phyloP scores from a whole-genome alignment of 1,140 invertebrate species.

The Brachionus plicatilis region DNA sequence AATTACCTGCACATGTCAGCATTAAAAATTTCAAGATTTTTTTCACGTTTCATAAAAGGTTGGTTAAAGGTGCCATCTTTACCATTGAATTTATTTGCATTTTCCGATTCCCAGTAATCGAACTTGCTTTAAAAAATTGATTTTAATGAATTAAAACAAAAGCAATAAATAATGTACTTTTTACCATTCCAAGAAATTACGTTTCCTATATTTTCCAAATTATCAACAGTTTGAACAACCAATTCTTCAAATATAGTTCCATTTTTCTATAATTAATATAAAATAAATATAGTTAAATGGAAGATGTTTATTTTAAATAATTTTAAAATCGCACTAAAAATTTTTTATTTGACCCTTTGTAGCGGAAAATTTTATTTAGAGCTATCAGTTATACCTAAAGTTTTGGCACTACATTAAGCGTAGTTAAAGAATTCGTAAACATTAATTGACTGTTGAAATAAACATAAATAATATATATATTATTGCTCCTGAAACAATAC shows the following conservation, averaged over 20 bases:
- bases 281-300: neutral
- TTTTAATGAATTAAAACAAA: neutral
- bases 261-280: conserved; percentile 9
- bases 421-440: too few species aligned
- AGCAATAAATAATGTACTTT: neutral
- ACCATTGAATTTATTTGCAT: neutral
- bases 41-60: neutral
- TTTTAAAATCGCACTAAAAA: too few species aligned
- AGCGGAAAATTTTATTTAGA: too few species aligned
- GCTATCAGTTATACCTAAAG: too few species aligned
- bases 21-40: neutral
- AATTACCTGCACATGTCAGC: conserved; percentile 16
- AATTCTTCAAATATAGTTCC: neutral
- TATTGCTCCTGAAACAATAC: too few species aligned
- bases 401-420: too few species aligned
- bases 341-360: too few species aligned
- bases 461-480: too few species aligned
- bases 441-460: too few species aligned
- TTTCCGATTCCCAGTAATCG: neutral
- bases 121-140: neutral
- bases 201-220: neutral
- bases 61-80: conserved; percentile 6
- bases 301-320: neutral
- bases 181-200: neutral
- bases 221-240: neutral